Evolutionary conservation across 1,140 invertebrate genomes (phyloP), one percentile per base, ranked within the genome.

Genomic region (Tetranychus urticae): DNA sequence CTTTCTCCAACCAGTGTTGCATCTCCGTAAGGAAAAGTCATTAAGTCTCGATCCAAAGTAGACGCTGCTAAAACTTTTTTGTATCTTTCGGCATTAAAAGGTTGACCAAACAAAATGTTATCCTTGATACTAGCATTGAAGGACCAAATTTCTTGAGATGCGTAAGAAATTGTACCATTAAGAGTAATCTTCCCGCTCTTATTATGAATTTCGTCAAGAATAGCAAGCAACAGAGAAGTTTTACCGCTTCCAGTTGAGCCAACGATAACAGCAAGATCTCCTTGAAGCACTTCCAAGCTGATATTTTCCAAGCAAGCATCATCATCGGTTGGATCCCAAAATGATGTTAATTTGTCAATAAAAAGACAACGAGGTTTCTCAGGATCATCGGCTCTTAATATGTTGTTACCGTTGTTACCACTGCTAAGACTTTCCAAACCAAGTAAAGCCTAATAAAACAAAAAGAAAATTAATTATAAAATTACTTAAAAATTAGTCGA

Each of bases 61-160:
- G 69, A 70, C 37, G 62, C 62, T 42, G 70, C 59, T 31, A 71
- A 36, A 6, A 75, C 67, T 31, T 67, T 63, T 2, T 70, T 58
- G 66, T 76, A 77, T 33, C 57, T 50, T 2, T 62, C 37, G 35
- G 68, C 61, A 31, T 70, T 57, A 35, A 75, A 77, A 0, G 67
- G 56, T 61, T 76, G 71, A n/a, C 77, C 79, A 70, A 83, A 83
- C 0, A 82, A 61, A 61, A 79, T 75, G 63, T 79, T 79, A 14
- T 59, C 45, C 34, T 31, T 45, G 3, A 79, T 66, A 60, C 72
- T 75, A 12, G 72, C 76, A 10, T 72, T 72, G 66, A 78, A 79
- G 0, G 93, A 77, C 89, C 89, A 96, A 0, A n/a, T 52, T 31
- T 91, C 86, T 71, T 93, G 89, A 0, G 88, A 79, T 6, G 90